Evolutionary conservation across 2,888 invertebrate genomes (phyloP), one percentile per base, ranked within the genome.

Genomic region (Mycalesis mineus): DNA sequence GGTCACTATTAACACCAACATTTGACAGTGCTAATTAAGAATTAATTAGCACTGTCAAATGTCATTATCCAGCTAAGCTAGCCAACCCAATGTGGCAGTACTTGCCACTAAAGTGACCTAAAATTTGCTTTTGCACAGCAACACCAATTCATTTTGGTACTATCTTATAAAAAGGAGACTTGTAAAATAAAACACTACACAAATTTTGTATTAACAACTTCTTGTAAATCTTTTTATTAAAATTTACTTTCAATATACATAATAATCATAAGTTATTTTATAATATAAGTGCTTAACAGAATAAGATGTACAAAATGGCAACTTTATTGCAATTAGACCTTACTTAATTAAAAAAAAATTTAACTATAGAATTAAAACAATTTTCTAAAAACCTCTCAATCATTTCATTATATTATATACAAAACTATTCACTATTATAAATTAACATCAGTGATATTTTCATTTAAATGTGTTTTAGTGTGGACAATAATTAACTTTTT

Each of bases 181-280:
- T 33, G 7, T 36, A 36, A 36, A 36, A 11, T 36, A 36, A 36
- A 36, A 36, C 4, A 36, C 36, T 11, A 36, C 36, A 36, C 55
- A 56, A 53, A 57, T 49, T 45, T 63, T 65, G 65, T 55, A 63
- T 61, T 63, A 56, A 56, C 59, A 62, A 58, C 31, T 61, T 59
- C 59, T 60, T 54, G 57, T 58, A 57, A 61, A 53, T 57, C 39
- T 50, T 54, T 29, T 39, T 48, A 36, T 17, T 36, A 29, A 48
- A 42, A 14, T 11, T 17, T 31, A 40, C 39, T 7, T 11, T 41
- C n/a, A 39, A 39, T 28, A 29, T 31, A 13, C 2, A 51, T 22
- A 33, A 28, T 33, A 7, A n/a, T 9, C 6, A 47, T 47, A 31
- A 47, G 33, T 47, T 47, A 47, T 15, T 14, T 31, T 31, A 8